Percentiles rank a stretch among this genome's conserved stretches.
phyloP scores from a whole-genome alignment of 2,888 invertebrate genomes.

The Nycteola revayana region DNA sequence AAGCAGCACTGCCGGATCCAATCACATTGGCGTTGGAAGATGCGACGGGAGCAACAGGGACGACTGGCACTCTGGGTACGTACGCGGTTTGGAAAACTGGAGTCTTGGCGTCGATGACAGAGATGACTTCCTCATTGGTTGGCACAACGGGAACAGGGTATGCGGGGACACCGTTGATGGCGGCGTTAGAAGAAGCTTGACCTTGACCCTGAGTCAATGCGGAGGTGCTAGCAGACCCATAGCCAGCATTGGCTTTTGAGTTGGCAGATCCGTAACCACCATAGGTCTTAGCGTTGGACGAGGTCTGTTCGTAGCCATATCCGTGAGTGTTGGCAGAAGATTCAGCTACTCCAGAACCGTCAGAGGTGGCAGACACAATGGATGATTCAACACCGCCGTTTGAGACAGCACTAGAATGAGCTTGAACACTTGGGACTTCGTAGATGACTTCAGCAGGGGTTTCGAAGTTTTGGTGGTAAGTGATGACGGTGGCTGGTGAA shows the following conservation, averaged over 20 bases:
- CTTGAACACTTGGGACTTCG: conserved; percentile 41
- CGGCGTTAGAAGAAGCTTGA: conserved; percentile 52
- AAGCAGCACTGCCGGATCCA: conserved; percentile 42
- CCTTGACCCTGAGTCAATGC: conserved; percentile 50
- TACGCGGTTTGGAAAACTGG: conserved; percentile 48
- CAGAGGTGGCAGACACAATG: conserved; percentile 45
- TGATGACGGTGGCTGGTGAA: conserved; percentile 55
- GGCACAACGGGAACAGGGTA: conserved; percentile 27
- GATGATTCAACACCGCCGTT: conserved; percentile 51
- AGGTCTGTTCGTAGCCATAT: conserved; percentile 46
- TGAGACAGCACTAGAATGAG: conserved; percentile 51
- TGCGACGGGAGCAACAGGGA: conserved; percentile 30
- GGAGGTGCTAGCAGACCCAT: conserved; percentile 45
- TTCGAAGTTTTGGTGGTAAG: conserved; percentile 62
- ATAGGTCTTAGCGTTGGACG: conserved; percentile 52
- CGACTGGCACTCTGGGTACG: conserved; percentile 28
- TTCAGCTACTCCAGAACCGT: conserved; percentile 51
- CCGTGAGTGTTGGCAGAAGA: conserved; percentile 54
- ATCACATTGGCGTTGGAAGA: conserved; percentile 54
- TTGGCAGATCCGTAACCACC: conserved; percentile 59
- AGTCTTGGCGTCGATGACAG: conserved; percentile 45
- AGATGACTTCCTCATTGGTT: conserved; percentile 25
- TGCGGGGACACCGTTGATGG: conserved; percentile 36
- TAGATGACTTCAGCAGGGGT: conserved; percentile 24
- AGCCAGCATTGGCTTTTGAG: conserved; percentile 53